Percentiles rank a stretch among this genome's conserved stretches.
Conservation (phyloP, 1,140 invertebrate genomes). For the Cyclargus thomasi region DNA sequence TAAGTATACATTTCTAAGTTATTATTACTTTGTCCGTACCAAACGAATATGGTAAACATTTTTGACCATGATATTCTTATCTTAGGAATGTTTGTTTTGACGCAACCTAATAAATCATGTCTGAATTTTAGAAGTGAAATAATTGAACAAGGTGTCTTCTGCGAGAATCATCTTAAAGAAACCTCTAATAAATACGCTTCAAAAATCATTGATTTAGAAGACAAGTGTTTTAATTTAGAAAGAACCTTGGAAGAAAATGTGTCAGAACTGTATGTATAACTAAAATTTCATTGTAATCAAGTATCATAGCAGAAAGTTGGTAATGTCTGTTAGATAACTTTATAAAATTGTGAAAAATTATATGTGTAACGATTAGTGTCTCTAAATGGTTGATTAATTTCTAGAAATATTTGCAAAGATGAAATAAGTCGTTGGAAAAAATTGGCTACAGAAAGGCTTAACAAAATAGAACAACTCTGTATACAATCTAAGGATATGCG, state of each 20-base stretch:
- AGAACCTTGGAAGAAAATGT: slow-evolving; percentile 55
- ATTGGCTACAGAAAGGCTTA: slow-evolving; percentile 60
- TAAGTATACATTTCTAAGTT: slow-evolving; percentile 28
- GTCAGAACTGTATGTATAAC: slow-evolving; percentile 50
- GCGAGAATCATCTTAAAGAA: slow-evolving; percentile 42
- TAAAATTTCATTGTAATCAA: no score
- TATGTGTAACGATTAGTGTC: no score
- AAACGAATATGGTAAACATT: no score
- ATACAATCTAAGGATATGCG: slow-evolving; percentile 61
- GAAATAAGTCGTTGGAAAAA: slow-evolving; percentile 67
- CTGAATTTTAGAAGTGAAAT: slow-evolving; percentile 48
- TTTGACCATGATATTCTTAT: slow-evolving; percentile 23
- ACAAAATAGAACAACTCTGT: slow-evolving; percentile 67
- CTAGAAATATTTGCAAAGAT: slow-evolving; percentile 47
- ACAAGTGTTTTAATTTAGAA: slow-evolving; percentile 62
- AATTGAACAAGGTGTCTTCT: slow-evolving; percentile 29
- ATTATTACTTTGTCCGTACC: no score
- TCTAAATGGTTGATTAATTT: slow-evolving; percentile 10
- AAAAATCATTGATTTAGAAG: slow-evolving; percentile 62
- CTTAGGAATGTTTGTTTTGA: slow-evolving; percentile 22
- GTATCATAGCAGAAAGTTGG: no score
- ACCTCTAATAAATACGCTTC: slow-evolving; percentile 48
- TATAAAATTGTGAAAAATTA: not conserved
- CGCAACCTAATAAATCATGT: slow-evolving; percentile 33
- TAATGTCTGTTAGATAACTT: no score